Base-by-base conservation (phyloP, 2,888 invertebrate genomes). In the Trachelus tabidus region DNA sequence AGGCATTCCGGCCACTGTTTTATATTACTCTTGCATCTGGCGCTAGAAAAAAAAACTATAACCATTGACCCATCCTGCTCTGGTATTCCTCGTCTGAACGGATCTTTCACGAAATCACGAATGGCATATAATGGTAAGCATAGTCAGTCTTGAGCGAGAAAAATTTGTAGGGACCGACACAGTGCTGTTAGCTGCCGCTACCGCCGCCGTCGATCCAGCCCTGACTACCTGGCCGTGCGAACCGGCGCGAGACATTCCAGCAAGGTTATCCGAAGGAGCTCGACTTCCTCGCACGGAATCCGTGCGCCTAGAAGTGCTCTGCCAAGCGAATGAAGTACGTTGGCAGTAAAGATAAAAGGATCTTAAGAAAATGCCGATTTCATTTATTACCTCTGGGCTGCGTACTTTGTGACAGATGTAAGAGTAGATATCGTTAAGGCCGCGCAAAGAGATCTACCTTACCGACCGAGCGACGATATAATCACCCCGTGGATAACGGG, bases 221-320 rank as follows among this genome's bases (percentile, higher is more conserved):
- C 71, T 31, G 71, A 71, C 71, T 71, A 71, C 71, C 71, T 71
- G 71, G 12, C 71, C 71, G 31, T 34, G 71, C 71, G 71, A 71
- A 71, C 71, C 71, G 71, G 56, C 23, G 23, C 71, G 71, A 31
- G 71, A 71, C 71, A 71, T 71, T 71, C 71, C 71, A 71, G 12
- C 71, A 71, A 71, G 71, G 71, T 71, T 33, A 71, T 71, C 31
- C 71, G 31, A 71, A 31, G 71, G 34, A 34, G 71, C 34, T 71
- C 71, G 71, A 71, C 71, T 31, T 71, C 71, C 23, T 56, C 56
- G 56, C 56, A 56, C 56, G 56, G 23, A 56, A 56, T 56, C 23
- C 56, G 2, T 56, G 56, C 23, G 56, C 23, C 56, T 56, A 56
- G 56, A 23, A 6, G 23, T 56, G 23, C 56, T 6, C 56, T 23